These are phyloP conservation scores for Galaxea fascicularis DNA, from an alignment of 92 coral and sea anemone species.

Conservation along the genomic window DNA sequence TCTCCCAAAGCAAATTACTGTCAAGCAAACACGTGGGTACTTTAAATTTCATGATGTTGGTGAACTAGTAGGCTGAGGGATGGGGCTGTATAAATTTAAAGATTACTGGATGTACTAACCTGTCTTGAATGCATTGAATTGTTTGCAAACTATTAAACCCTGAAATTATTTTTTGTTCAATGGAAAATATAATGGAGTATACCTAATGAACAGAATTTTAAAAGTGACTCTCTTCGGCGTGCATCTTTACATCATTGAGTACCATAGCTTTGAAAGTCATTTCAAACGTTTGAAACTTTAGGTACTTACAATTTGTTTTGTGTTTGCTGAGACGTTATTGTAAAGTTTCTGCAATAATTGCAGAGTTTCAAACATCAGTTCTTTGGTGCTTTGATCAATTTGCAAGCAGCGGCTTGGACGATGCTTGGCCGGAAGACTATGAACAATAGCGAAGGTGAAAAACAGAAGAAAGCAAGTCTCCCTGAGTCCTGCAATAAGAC, in stretches of 20 bases:
- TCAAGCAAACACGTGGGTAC: too few species aligned
- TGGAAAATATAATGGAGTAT: too few species aligned
- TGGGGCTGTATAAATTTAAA: too few species aligned
- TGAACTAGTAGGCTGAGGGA: too few species aligned
- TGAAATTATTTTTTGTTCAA: too few species aligned
- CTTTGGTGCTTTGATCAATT: background rate
- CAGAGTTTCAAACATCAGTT: slow-evolving; percentile 1
- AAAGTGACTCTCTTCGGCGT: background rate
- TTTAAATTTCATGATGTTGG: too few species aligned
- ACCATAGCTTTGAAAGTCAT: too few species aligned
- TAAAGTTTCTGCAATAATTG: background rate
- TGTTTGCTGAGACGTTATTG: background rate
- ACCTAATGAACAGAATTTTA: too few species aligned
- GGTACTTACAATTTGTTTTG: background rate
- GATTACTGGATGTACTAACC: too few species aligned
- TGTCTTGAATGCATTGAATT: too few species aligned
- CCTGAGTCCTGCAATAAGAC: background rate
- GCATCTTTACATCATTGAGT: background rate
- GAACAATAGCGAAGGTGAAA: background rate
- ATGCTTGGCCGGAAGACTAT: background rate
- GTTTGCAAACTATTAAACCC: too few species aligned
- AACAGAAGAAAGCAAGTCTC: background rate
- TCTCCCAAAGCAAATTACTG: too few species aligned
- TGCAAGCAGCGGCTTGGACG: background rate
- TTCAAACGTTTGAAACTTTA: background rate